A percentile compares a stretch with the other conserved stretches of the same genome.
Conservation (phyloP, 2,888 invertebrate genomes). For the Adela reaumurella region DNA sequence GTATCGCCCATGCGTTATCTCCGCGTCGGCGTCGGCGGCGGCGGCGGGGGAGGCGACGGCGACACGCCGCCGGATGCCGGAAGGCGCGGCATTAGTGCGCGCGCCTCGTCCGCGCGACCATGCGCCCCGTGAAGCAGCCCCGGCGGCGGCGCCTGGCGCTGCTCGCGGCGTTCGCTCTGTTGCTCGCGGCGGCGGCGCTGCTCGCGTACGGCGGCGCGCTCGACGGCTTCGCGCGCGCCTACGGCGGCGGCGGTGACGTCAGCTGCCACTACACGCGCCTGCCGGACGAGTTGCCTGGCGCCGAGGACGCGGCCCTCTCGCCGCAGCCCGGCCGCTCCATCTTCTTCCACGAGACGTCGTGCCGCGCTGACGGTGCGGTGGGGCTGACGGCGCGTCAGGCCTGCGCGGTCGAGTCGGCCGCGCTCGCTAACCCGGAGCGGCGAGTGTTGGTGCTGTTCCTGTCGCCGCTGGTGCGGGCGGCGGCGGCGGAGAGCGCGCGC, state of each 20-base stretch:
- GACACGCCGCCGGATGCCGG: too few species aligned
- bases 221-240: neutral
- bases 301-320: neutral
- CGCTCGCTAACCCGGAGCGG: neutral
- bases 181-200: neutral
- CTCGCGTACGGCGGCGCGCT: neutral
- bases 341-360: neutral
- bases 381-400: neutral
- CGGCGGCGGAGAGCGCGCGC: constrained; percentile 17
- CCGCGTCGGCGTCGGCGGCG: too few species aligned
- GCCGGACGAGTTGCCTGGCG: neutral
- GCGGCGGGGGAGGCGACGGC: too few species aligned
- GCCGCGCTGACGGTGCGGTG: neutral
- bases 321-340: neutral
- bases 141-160: neutral
- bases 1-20: too few species aligned
- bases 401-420: neutral
- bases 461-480: neutral
- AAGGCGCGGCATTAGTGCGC: too few species aligned
- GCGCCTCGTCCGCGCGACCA: too few species aligned
- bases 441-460: neutral
- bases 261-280: neutral
- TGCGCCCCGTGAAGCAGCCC: neutral
- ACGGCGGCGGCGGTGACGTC: neutral
- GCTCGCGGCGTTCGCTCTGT: neutral